Percentiles rank a stretch among this genome's conserved stretches.
Evolutionary conservation across 2,113 vertebrate species (phyloP).

Genomic region (Daubentonia madagascariensis): DNA sequence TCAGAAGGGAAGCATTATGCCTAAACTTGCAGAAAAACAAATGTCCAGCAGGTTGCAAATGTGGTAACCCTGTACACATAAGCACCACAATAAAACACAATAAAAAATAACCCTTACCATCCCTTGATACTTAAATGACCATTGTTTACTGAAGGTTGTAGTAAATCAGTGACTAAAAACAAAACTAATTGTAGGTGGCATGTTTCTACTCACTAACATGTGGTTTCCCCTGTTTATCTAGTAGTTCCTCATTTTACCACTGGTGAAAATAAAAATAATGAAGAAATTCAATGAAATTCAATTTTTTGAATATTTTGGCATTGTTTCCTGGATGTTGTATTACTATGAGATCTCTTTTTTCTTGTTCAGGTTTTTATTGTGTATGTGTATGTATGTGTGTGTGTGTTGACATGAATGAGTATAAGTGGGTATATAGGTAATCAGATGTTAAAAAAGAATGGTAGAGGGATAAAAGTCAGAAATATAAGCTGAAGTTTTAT

Average conservation of each 20-base stretch:
- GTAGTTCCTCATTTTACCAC: background rate
- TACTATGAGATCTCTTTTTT: background rate
- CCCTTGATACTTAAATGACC: background rate
- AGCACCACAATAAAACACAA: background rate
- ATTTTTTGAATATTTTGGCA: background rate
- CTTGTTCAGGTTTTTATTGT: background rate
- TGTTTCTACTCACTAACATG: background rate
- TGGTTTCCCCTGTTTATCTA: background rate
- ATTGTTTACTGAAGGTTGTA: background rate
- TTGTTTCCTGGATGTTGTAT: background rate
- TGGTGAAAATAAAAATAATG: background rate
- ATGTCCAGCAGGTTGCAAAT: background rate
- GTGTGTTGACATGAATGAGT: background rate
- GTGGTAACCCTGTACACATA: background rate
- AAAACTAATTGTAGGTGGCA: background rate
- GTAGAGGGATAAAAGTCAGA: background rate
- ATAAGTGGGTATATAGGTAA: background rate
- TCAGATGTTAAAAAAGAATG: background rate
- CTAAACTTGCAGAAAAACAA: slow-evolving; percentile 20
- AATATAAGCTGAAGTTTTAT: background rate
- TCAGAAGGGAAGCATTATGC: background rate
- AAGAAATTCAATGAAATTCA: background rate
- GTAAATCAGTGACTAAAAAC: background rate
- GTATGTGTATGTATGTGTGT: background rate
- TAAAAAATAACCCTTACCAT: background rate